Percentiles rank a stretch among this genome's conserved stretches.
These are phyloP conservation scores for Uloborus plumipes DNA, from an alignment of 2,888 invertebrate species.

Conservation along the genomic window DNA sequence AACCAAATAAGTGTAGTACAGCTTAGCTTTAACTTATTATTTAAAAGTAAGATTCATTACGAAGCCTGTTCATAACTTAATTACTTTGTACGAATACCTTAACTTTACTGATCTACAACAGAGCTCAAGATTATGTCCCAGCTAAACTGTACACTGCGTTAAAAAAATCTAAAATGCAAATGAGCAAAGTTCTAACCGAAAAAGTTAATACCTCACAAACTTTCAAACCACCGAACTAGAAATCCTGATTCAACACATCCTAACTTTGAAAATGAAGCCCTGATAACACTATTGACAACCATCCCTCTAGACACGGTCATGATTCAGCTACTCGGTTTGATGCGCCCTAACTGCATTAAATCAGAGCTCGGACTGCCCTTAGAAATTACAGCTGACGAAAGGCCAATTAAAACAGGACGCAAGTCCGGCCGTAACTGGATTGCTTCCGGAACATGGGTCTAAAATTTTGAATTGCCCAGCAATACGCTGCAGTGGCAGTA, in stretches of 20 bases:
- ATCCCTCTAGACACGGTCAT: constrained; percentile 5
- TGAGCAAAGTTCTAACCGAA: no score
- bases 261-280: constrained; percentile 27
- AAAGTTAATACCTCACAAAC: no score
- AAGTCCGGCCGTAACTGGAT: neutral
- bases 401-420: constrained; percentile 28
- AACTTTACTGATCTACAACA: no score
- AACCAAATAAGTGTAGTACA: no score
- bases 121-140: no score
- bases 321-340: constrained; percentile 17
- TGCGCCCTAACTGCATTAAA: constrained; percentile 35
- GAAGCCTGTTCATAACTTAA: no score
- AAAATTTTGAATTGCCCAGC: constrained; percentile 44
- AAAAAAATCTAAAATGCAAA: no score
- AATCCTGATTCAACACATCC: constrained; percentile 9
- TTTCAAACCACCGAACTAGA: neutral
- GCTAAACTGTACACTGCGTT: no score
- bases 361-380: constrained; percentile 1
- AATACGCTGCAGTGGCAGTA: no score
- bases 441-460: constrained; percentile 14
- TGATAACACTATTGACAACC: constrained; percentile 38
- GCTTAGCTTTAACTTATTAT: no score
- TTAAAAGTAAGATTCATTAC: no score
- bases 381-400: constrained; percentile 25
- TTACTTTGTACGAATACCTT: no score